Base-by-base conservation (phyloP, 2,888 invertebrate genomes). In the Drosophila planitibia region DNA sequence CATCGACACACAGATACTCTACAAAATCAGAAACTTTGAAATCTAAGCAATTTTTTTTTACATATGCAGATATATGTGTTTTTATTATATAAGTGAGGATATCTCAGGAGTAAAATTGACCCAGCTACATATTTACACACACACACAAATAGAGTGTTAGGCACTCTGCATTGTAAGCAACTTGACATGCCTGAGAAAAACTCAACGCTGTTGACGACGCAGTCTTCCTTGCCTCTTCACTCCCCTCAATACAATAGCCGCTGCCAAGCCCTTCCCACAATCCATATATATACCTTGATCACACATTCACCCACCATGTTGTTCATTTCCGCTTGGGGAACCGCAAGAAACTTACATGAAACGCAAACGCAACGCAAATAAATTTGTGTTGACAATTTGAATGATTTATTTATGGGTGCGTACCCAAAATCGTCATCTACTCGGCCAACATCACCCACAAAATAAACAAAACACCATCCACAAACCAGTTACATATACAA, bases 371-470 rank as follows among this genome's bases (percentile, higher is more conserved):
- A 79, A 82, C 72, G 71, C 76, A 84, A 85, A 80, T 81, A 83
- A 87, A 85, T 86, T 89, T 76, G 70, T 85, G 87, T 86, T 88
- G 85, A 89, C 84, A 88, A 88, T 85, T 84, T 83, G 76, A 89
- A 86, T 89, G 85, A 88, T 85, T 89, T 89, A 84, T 84, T 81
- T 82, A 85, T 89, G 72, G 84, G 81, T 85, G 84, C 81, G 75
- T 82, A 74, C 57, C 64, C 70, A 74, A 77, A 75, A 81, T 79
- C 70, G 68, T 57, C 61, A 70, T 65, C 68, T 61, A 51, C 61
- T 52, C 58, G 9, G 39, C 54, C 28, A 19, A 54, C 25, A 54
- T 14, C 35, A 54, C 44, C 32, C 51, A 49, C 25, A 53, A 59
- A 76, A 68, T 30, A 70, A 57, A 66, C 47, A 57, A 67, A 53